phyloP scores from a whole-genome alignment of 1,140 invertebrate species.

The Scylla paramamosain region DNA sequence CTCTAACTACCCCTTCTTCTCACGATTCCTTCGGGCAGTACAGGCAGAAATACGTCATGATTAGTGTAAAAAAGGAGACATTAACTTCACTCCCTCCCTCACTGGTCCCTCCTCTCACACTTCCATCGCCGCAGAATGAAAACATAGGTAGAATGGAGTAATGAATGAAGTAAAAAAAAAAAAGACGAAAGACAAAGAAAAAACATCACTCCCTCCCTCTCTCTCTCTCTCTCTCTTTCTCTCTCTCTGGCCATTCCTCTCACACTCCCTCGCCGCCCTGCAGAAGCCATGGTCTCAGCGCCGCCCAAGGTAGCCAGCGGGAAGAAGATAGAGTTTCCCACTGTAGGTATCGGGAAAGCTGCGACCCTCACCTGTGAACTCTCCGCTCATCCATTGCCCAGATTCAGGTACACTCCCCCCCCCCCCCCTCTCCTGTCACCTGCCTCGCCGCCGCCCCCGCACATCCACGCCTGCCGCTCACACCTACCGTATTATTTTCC shows the following conservation, averaged over 20 bases:
- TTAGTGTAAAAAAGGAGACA: background rate
- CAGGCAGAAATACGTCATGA: background rate
- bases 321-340: conserved; percentile 66
- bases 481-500: background rate
- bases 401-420: conserved; percentile 76
- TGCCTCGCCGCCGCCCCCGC: background rate
- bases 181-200: background rate
- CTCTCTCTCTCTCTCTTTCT: background rate
- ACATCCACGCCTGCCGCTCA: background rate
- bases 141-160: background rate
- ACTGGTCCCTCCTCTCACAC: too few relatives aligned
- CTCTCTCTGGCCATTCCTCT: background rate
- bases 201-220: background rate
- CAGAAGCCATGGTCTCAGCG: conserved; percentile 60
- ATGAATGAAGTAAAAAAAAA: background rate
- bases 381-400: conserved; percentile 77
- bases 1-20: too few relatives aligned
- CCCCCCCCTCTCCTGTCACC: background rate
- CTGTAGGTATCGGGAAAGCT: background rate
- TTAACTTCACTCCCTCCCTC: too few relatives aligned
- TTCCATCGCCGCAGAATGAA: background rate
- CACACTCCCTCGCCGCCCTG: background rate
- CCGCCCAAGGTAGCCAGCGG: conserved; percentile 48
- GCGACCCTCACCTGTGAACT: conserved; percentile 62
- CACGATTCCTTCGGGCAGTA: background rate